Evolutionary conservation across 2,113 vertebrate genomes (phyloP).

Genomic region (Triplophysa rosa): DNA sequence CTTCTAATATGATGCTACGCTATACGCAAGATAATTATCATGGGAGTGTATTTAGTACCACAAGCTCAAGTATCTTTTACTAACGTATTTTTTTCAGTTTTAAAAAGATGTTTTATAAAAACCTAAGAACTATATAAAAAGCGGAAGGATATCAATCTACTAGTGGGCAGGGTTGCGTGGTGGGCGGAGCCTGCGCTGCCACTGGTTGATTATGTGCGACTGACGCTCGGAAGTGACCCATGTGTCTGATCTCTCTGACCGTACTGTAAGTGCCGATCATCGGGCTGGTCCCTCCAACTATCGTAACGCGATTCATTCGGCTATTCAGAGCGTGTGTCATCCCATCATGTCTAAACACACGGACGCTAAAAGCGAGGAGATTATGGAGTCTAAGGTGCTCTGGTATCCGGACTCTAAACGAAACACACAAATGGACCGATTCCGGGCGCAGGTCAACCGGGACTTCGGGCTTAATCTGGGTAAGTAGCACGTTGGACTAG

Average conservation of each 20-base stretch:
- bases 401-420: conserved; percentile 95
- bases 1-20: too few relatives aligned
- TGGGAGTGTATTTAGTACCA: too few relatives aligned
- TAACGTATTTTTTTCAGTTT: too few relatives aligned
- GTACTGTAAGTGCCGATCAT: not conserved
- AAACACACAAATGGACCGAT: conserved; percentile 88
- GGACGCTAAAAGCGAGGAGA: conserved; percentile 74
- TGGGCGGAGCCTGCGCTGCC: not conserved
- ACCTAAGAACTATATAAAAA: not conserved
- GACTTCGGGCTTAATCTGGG: conserved; percentile 83
- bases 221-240: conserved; percentile 33
- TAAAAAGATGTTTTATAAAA: not conserved
- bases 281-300: not conserved
- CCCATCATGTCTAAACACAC: conserved; percentile 81
- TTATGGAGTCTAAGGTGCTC: conserved; percentile 87
- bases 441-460: conserved; percentile 79
- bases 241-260: conserved; percentile 17
- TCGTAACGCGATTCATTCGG: rapidly evolving
- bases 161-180: not conserved
- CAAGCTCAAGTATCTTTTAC: too few relatives aligned
- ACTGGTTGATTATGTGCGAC: conserved; percentile 24
- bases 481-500: conserved; percentile 69
- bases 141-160: not conserved
- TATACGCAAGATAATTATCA: too few relatives aligned
- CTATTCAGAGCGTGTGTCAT: not conserved